Evolutionary conservation across 2,113 vertebrate species (phyloP), one percentile per base, ranked within the genome.

Genomic region (Oreotragus oreotragus): DNA sequence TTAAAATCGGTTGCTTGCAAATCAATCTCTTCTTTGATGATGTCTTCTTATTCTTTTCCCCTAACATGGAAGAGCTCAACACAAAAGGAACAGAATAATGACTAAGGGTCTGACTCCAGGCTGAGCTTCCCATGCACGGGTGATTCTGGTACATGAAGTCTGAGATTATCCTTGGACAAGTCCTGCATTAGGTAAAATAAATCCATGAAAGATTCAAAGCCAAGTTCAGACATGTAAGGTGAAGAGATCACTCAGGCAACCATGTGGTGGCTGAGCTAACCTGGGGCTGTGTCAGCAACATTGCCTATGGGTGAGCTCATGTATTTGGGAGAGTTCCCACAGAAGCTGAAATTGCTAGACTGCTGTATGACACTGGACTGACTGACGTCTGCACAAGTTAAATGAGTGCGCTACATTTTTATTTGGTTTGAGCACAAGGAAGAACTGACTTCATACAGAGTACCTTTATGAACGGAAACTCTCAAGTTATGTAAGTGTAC

Each of bases 221-320:
- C 17, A 36, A 16, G 45, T 39, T 43, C 70, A 94, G 77, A 43
- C 6, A 23, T 45, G 39, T 3, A 8, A 27, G 62, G 30, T 2
- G n/a, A 8, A 23, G 21, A 12, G 33, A 43, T 79, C 45, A 11
- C 30, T 11, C 16, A 15, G 89, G 60, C 4, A 57, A 45, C 39
- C 19, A 0, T 1, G 6, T 53, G 45, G 58, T 10, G 16, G 79
- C 33, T 84, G 62, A 84, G 73, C 23, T 28, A 25, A 45, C 25
- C 13, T 1, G 70, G 60, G n/a, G 39, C 73, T n/a, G 5, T 64
- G 93, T 28, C 53, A 13, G 57, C 60, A 17, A 3, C 39, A 1
- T 2, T 6, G 84, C 84, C 92, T 27, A 19, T 62, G 60, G 33
- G 27, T 87, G 87, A 89, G 92, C n/a, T 96, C 49, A 94, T 2